Evolutionary conservation across 2,888 invertebrate species (phyloP).

Genomic region (Sericinus montela): DNA sequence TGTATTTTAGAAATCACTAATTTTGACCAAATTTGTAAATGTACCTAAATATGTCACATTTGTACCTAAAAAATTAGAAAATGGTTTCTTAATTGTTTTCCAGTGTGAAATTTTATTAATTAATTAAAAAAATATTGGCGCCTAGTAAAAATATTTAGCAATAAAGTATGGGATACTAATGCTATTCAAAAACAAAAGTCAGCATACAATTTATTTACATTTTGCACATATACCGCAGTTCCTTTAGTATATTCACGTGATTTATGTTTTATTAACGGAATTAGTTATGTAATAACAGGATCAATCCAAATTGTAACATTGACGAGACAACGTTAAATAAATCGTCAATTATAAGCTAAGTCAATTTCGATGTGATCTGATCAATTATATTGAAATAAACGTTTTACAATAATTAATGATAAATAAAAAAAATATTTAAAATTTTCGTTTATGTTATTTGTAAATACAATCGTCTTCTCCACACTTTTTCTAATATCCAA

Average conservation of each 20-base stretch:
- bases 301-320: background rate
- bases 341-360: slow-evolving; percentile 13
- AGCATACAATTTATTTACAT: background rate
- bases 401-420: background rate
- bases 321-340: background rate
- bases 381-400: slow-evolving; percentile 12
- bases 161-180: background rate
- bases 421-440: background rate
- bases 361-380: slow-evolving; percentile 18
- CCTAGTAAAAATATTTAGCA: slow-evolving; percentile 2
- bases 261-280: background rate
- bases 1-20: background rate
- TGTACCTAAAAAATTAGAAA: slow-evolving; percentile 1
- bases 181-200: background rate
- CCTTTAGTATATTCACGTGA: slow-evolving; percentile 4
- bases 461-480: background rate
- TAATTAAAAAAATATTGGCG: background rate
- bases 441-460: background rate
- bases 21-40: background rate
- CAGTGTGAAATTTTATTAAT: background rate
- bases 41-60: slow-evolving; percentile 2
- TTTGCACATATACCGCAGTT: slow-evolving; percentile 10
- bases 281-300: slow-evolving; percentile 2
- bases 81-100: background rate
- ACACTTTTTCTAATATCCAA: too few species aligned